These are phyloP conservation scores for Macropodus opercularis DNA, from an alignment of 2,797 vertebrate genomes.

Conservation along the genomic window DNA sequence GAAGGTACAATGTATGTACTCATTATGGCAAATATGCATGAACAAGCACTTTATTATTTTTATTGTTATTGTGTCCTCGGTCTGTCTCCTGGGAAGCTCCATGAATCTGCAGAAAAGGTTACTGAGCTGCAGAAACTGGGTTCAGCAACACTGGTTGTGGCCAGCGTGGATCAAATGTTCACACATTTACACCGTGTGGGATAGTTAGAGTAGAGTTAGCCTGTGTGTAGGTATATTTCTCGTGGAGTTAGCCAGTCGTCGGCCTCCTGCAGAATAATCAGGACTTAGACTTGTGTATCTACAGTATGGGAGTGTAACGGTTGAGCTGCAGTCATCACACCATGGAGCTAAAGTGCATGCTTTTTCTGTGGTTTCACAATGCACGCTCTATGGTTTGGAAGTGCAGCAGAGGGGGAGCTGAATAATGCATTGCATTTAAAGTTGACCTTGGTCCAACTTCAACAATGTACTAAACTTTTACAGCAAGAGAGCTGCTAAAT, in stretches of 20 bases:
- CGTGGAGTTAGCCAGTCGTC: slow-evolving; percentile 34
- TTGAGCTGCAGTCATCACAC: slow-evolving; percentile 46
- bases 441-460: slow-evolving; percentile 52
- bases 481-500: slow-evolving; percentile 6
- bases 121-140: slow-evolving; percentile 82
- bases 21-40: slow-evolving; percentile 35
- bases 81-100: slow-evolving; percentile 77
- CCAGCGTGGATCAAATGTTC: slow-evolving; percentile 57
- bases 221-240: no score
- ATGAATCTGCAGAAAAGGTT: slow-evolving; percentile 75
- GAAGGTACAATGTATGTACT: slow-evolving; percentile 11
- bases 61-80: slow-evolving; percentile 43
- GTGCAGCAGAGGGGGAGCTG: slow-evolving; percentile 52
- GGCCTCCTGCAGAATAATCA: slow-evolving; percentile 64
- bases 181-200: slow-evolving; percentile 49
- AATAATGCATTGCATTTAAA: slow-evolving; percentile 69
- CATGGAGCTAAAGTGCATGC: slow-evolving; percentile 55
- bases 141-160: slow-evolving; percentile 77
- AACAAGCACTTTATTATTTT: slow-evolving; percentile 27
- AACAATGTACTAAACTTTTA: slow-evolving; percentile 49
- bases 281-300: slow-evolving; percentile 27
- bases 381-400: slow-evolving; percentile 62
- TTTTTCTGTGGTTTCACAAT: slow-evolving; percentile 59
- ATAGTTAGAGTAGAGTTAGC: slow-evolving; percentile 55
- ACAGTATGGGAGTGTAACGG: slow-evolving; percentile 33